Percentiles rank a stretch among this genome's conserved stretches.
These are phyloP conservation scores for Epirrita christyi DNA, from an alignment of 2,888 invertebrate genomes.

Conservation along the genomic window DNA sequence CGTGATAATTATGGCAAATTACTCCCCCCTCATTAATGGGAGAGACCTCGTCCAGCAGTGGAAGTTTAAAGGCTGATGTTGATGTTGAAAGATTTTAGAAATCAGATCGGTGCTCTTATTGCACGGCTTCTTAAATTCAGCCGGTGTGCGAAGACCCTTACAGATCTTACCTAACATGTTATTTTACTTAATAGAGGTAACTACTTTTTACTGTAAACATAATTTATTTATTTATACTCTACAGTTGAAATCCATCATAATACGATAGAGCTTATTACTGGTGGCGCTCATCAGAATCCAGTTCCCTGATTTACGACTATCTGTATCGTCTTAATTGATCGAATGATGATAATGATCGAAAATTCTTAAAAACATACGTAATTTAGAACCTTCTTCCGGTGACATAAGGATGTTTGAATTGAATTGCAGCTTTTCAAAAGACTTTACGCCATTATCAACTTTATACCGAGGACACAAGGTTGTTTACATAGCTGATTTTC, in stretches of 20 bases:
- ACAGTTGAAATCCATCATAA: slow-evolving; percentile 24
- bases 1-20: no score
- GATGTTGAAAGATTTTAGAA: no score
- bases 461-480: slow-evolving; percentile 1
- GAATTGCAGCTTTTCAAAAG: not conserved
- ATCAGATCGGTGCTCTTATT: no score
- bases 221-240: slow-evolving; percentile 24
- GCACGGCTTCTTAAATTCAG: no score
- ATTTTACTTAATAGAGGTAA: slow-evolving; percentile 22
- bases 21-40: no score
- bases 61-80: no score
- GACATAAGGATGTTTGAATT: not conserved
- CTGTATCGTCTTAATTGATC: slow-evolving; percentile 60
- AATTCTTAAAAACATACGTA: not conserved
- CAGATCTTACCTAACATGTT: no score
- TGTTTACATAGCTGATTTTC: not conserved
- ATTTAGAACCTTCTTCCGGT: slow-evolving; percentile 11
- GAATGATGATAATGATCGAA: slow-evolving; percentile 53
- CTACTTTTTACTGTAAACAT: slow-evolving; percentile 20
- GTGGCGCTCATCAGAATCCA: slow-evolving; percentile 49
- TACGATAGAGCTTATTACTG: slow-evolving; percentile 21
- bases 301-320: slow-evolving; percentile 57
- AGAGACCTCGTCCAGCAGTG: no score
- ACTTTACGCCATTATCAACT: not conserved
- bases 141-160: not conserved